Conservation (phyloP, 2,797 vertebrate species). For the Eospalax fontanierii region DNA sequence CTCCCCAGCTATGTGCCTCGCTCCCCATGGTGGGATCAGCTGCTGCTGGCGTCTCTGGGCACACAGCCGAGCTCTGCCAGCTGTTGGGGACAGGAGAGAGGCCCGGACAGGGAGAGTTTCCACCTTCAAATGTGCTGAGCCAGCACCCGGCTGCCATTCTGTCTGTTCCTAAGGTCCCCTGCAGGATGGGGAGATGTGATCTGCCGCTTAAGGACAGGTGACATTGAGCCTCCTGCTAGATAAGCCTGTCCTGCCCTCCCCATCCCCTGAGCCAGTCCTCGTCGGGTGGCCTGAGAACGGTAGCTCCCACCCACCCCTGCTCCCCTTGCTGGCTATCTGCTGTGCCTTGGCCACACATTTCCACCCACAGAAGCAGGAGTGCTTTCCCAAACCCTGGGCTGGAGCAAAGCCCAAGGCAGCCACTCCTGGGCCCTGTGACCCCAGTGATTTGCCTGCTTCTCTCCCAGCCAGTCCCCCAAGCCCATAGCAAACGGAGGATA, state of each 20-base stretch:
- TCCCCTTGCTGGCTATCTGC: not conserved
- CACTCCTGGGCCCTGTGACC: not conserved
- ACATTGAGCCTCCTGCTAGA: not conserved
- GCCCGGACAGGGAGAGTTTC: not conserved
- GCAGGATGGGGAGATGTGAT: not conserved
- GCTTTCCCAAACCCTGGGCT: not conserved
- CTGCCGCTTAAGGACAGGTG: not conserved
- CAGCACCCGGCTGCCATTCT: not conserved
- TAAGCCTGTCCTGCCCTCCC: not conserved
- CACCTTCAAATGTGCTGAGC: not conserved
- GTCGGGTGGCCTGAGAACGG: rapidly evolving
- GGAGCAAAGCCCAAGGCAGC: not conserved
- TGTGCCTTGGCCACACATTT: not conserved
- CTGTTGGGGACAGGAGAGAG: not conserved
- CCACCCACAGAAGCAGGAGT: not conserved
- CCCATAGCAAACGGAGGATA: not conserved
- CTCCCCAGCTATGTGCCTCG: rapidly evolving
- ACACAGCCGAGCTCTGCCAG: not conserved
- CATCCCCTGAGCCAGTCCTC: not conserved
- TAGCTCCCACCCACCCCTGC: not conserved
- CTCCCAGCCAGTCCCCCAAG: not conserved
- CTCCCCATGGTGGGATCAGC: not conserved
- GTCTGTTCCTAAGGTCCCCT: not conserved
- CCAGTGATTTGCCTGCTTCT: not conserved
- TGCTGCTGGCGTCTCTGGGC: not conserved